phyloP scores from a whole-genome alignment of 2,888 invertebrate genomes.

The Ophion slaviceki region DNA sequence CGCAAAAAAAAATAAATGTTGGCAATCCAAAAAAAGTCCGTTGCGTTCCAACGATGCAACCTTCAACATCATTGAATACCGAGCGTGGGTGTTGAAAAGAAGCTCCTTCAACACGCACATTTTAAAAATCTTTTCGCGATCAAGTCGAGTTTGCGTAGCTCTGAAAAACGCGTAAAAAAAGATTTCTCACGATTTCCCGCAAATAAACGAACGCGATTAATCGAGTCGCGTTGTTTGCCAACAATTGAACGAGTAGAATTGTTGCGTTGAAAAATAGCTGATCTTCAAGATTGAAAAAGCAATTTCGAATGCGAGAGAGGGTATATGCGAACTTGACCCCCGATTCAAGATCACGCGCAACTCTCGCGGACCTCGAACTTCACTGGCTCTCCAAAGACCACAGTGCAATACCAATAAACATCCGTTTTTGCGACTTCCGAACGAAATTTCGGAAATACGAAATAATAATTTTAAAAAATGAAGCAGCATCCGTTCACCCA shows the following conservation, averaged over 20 bases:
- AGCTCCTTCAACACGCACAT: not conserved
- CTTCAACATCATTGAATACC: no score
- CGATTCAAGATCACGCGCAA: constrained; percentile 32
- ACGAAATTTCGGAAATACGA: not conserved
- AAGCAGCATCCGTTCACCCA: not conserved
- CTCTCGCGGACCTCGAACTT: constrained; percentile 45
- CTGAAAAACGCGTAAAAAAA: constrained; percentile 1
- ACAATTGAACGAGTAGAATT: constrained; percentile 1
- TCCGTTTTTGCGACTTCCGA: not conserved
- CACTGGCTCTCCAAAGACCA: not conserved
- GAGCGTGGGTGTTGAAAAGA: not conserved
- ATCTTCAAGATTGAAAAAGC: constrained; percentile 66
- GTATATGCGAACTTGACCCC: not conserved
- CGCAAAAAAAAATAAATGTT: no score
- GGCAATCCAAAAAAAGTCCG: no score
- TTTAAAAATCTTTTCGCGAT: not conserved
- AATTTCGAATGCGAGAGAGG: not conserved
- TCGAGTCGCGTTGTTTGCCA: no score
- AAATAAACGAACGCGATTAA: no score
- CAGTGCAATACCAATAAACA: not conserved
- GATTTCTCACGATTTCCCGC: constrained; percentile 5
- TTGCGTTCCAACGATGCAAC: no score
- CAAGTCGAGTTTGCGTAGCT: not conserved
- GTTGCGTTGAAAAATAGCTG: not conserved
- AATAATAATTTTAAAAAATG: not conserved